Evolutionary conservation across 2,888 invertebrate species (phyloP).

Genomic region (Panorpa germanica): DNA sequence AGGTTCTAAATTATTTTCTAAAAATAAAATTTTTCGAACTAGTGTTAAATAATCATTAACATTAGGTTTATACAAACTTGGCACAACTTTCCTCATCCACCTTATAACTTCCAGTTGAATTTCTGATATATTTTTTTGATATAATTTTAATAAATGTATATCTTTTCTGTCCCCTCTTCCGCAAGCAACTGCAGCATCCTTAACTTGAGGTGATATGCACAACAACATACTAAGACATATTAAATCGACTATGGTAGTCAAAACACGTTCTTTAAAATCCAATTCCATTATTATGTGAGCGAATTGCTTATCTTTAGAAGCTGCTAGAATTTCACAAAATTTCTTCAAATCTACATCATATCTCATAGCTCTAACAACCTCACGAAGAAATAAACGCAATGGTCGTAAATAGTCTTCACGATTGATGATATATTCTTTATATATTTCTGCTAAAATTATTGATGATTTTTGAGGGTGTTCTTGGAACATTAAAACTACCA

Average conservation of each 20-base stretch:
- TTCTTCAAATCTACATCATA: constrained; percentile 63
- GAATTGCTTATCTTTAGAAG: constrained; percentile 34
- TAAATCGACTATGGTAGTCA: constrained; percentile 67
- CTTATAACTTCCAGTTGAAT: constrained; percentile 74
- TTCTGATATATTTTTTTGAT: constrained; percentile 29
- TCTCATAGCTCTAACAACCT: constrained; percentile 69
- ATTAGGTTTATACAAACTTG: constrained; percentile 50
- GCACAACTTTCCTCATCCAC: constrained; percentile 75
- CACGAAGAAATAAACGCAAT: constrained; percentile 67
- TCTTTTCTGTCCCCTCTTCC: constrained; percentile 32
- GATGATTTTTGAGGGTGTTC: constrained; percentile 68
- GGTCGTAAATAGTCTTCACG: constrained; percentile 83
- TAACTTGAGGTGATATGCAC: constrained; percentile 48
- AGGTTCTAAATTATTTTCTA: constrained; percentile 56
- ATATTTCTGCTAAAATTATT: constrained; percentile 66
- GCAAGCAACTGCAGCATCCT: constrained; percentile 39
- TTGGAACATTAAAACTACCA: constrained; percentile 76
- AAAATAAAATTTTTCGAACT: constrained; percentile 58
- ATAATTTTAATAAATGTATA: constrained; percentile 19
- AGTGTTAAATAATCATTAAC: constrained; percentile 56
- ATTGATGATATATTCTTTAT: constrained; percentile 65
- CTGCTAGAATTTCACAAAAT: constrained; percentile 61
- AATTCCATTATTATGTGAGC: constrained; percentile 37
- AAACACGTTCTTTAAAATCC: constrained; percentile 66
- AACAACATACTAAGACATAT: constrained; percentile 71